phyloP scores from a whole-genome alignment of 2,113 vertebrate species.

The Tupaia chinensis region DNA sequence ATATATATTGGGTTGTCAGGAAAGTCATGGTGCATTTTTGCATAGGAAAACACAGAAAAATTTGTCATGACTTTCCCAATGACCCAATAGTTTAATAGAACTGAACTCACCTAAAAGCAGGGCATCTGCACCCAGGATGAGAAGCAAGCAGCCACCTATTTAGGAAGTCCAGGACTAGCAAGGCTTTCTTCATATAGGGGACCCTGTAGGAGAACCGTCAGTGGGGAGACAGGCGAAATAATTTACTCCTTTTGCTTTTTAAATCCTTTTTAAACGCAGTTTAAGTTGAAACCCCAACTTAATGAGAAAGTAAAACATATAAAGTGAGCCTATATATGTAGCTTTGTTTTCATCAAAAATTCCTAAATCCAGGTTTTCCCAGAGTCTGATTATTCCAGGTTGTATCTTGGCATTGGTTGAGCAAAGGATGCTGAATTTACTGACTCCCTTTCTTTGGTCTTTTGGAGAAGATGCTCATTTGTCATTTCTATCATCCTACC shows the following conservation, averaged over 20 bases:
- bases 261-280: neutral
- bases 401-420: neutral
- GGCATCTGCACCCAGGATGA: neutral
- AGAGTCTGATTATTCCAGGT: neutral
- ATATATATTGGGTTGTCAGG: too few relatives aligned
- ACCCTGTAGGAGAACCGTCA: neutral
- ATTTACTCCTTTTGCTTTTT: slow-evolving; percentile 22
- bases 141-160: neutral
- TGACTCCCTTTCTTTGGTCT: neutral
- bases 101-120: neutral
- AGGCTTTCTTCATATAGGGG: neutral
- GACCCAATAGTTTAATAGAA: neutral
- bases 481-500: neutral
- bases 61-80: too few relatives aligned
- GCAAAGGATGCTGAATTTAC: neutral
- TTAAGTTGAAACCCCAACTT: slow-evolving; percentile 11
- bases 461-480: neutral
- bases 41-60: too few relatives aligned
- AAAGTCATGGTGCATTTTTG: too few relatives aligned
- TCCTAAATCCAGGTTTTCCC: slow-evolving; percentile 1
- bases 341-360: neutral
- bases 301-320: slow-evolving; percentile 8
- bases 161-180: neutral
- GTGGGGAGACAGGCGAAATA: neutral
- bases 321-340: neutral